Percentiles rank a stretch among this genome's conserved stretches.
Evolutionary conservation across 2,888 invertebrate species (phyloP).

Genomic region (Plagodis dolabraria): DNA sequence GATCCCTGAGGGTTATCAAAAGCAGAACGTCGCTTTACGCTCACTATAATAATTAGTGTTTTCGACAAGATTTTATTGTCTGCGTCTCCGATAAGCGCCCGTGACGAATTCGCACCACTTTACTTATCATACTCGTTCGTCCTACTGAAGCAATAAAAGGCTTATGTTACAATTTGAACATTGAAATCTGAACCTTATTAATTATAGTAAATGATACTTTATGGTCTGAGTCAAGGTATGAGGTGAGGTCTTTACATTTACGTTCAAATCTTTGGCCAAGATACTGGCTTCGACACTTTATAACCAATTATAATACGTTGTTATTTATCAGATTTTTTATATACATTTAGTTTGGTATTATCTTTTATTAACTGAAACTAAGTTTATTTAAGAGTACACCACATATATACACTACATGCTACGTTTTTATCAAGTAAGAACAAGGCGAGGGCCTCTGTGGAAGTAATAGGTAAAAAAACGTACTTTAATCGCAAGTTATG

Average conservation of each 20-base stretch:
- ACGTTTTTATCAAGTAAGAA: no score
- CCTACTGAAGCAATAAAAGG: slow-evolving; percentile 19
- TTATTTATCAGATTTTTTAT: slow-evolving; percentile 59
- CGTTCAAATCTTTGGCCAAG: slow-evolving; percentile 44
- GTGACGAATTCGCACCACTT: slow-evolving; percentile 82
- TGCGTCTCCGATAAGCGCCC: slow-evolving; percentile 81
- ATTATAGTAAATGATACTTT: no score
- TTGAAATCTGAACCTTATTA: slow-evolving; percentile 7
- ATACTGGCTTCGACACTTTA: slow-evolving; percentile 76
- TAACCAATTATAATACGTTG: slow-evolving; percentile 74
- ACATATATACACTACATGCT: no score
- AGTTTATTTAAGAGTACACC: no score
- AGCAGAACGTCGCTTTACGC: slow-evolving; percentile 69
- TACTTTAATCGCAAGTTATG: no score
- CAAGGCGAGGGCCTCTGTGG: no score
- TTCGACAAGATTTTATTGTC: slow-evolving; percentile 79
- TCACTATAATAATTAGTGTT: slow-evolving; percentile 71
- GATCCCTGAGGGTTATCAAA: slow-evolving; percentile 51
- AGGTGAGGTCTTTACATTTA: no score
- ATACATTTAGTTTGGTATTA: no score
- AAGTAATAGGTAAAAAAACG: no score
- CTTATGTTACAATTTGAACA: background rate
- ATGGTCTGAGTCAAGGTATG: no score
- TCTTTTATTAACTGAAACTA: background rate
- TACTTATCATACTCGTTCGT: slow-evolving; percentile 35